Evolutionary conservation across 2,888 invertebrate species (phyloP), one percentile per base, ranked within the genome.

Genomic region (Crioceris asparagi): DNA sequence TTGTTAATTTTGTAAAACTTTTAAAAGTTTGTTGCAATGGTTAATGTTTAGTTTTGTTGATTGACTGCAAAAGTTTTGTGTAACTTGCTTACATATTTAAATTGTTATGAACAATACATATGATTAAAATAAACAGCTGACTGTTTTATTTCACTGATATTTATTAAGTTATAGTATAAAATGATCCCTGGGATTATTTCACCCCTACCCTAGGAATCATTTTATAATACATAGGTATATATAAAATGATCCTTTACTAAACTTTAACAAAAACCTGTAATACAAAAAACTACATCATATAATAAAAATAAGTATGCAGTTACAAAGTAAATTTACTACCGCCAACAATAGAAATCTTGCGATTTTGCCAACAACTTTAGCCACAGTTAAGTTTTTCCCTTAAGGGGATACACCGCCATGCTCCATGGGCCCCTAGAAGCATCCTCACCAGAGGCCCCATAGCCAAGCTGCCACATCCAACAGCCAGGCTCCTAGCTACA

Each of bases 101-200:
- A 30, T 30, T 30, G 30, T 30, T 30, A 30, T 16, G 10, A 30
- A n/a, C n/a, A n/a, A n/a, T n/a, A n/a, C n/a, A 30, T 30, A 30
- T 30, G 16, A 30, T 30, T 11, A 30, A 30, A 30, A 30, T 16
- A 15, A 30, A 16, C 15, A 30, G 14, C 30, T 30, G 30, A 30
- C 15, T 14, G 30, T 30, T 30, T 30, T 15, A 30, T 15, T 30
- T 30, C 15, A 4, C 30, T 30, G 21, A 21, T 21, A 14, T 14
- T 30, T 30, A 30, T 30, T 15, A 16, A 30, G 5, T 16, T 30
- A 30, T 7, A 16, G 17, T 30, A 14, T 30, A 30, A 30, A 30
- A 30, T 30, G 30, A 30, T 30, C 15, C 17, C 17, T 14, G 17
- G 15, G 15, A 30, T n/a, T 16, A 31, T 21, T 21, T 21, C 10